phyloP scores from a whole-genome alignment of 2,797 vertebrate species.

The Triplophysa yarkandensis region DNA sequence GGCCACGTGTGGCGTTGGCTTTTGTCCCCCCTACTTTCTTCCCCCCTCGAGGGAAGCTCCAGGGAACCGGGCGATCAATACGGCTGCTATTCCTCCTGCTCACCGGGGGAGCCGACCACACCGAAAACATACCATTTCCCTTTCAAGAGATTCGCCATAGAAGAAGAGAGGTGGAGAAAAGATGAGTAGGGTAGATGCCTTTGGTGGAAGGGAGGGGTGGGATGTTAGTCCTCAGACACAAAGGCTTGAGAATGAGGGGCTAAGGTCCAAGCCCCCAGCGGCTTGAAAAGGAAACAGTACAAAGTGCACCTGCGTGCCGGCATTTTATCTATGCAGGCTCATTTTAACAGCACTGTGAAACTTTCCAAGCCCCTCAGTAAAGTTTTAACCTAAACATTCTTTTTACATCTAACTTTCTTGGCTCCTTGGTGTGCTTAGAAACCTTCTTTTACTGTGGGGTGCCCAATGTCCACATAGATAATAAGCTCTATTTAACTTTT shows the following conservation, averaged over 20 bases:
- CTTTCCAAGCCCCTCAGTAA: conserved; percentile 18
- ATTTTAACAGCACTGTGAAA: conserved; percentile 19
- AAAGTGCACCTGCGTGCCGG: conserved; percentile 43
- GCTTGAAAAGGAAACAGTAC: conserved; percentile 47
- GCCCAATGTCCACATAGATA: conserved; percentile 5
- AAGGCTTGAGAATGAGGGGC: conserved; percentile 39
- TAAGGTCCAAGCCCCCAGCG: conserved; percentile 38
- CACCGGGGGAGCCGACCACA: conserved; percentile 48
- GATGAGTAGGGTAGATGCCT: conserved; percentile 60
- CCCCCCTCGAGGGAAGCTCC: conserved; percentile 62
- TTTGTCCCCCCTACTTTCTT: conserved; percentile 62
- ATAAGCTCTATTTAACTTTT: conserved; percentile 25
- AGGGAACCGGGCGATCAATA: conserved; percentile 70
- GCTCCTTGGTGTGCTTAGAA: neutral
- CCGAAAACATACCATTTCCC: conserved; percentile 56
- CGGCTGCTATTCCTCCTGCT: conserved; percentile 52
- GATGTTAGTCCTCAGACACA: conserved; percentile 49
- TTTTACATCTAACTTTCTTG: conserved; percentile 8
- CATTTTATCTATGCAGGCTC: conserved; percentile 44
- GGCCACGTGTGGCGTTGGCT: conserved; percentile 63
- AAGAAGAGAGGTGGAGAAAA: conserved; percentile 45
- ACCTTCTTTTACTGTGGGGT: conserved; percentile 18
- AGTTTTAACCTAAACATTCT: conserved; percentile 14
- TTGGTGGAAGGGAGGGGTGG: conserved; percentile 49
- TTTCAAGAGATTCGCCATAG: conserved; percentile 71